Evolutionary conservation across 1,140 invertebrate genomes (phyloP).

Genomic region (Drosophila athabasca): DNA sequence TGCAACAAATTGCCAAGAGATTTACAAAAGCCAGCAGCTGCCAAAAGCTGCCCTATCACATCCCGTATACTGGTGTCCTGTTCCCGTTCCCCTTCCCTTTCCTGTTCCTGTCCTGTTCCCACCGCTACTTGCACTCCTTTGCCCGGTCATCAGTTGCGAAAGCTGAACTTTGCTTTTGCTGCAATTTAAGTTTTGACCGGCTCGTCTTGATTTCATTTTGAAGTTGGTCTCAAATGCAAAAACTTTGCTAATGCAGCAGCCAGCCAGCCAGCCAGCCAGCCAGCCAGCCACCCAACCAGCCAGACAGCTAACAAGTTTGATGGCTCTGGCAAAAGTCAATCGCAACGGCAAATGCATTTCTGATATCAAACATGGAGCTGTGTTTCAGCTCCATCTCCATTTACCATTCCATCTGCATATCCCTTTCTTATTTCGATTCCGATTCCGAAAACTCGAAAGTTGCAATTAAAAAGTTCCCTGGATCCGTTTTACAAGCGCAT

Average conservation of each 20-base stretch:
- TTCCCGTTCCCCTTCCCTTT: neutral
- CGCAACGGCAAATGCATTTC: slow-evolving; percentile 57
- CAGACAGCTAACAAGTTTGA: slow-evolving; percentile 22
- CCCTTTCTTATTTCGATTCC: slow-evolving; percentile 11
- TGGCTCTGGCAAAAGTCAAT: slow-evolving; percentile 57
- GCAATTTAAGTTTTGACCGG: slow-evolving; percentile 74
- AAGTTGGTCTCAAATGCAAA: slow-evolving; percentile 72
- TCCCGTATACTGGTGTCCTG: neutral
- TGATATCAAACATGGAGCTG: slow-evolving; percentile 50
- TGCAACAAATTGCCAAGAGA: slow-evolving; percentile 69
- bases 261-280: neutral
- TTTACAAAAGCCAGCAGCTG: slow-evolving; percentile 57
- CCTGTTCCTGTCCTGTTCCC: neutral
- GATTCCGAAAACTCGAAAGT: slow-evolving; percentile 31
- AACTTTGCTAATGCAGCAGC: slow-evolving; percentile 61
- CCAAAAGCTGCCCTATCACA: slow-evolving; percentile 19
- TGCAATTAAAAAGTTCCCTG: slow-evolving; percentile 69
- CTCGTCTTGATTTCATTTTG: slow-evolving; percentile 73
- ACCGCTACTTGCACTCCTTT: neutral
- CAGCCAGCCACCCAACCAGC: neutral
- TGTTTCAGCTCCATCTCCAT: slow-evolving; percentile 1
- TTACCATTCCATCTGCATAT: slow-evolving; percentile 6
- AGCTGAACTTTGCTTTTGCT: slow-evolving; percentile 48
- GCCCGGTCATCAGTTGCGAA: neutral
- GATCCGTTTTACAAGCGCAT: slow-evolving; percentile 61